A percentile compares a stretch with the other conserved stretches of the same genome.
Conservation (phyloP, 2,113 vertebrate genomes). For the Paratilapia polleni region DNA sequence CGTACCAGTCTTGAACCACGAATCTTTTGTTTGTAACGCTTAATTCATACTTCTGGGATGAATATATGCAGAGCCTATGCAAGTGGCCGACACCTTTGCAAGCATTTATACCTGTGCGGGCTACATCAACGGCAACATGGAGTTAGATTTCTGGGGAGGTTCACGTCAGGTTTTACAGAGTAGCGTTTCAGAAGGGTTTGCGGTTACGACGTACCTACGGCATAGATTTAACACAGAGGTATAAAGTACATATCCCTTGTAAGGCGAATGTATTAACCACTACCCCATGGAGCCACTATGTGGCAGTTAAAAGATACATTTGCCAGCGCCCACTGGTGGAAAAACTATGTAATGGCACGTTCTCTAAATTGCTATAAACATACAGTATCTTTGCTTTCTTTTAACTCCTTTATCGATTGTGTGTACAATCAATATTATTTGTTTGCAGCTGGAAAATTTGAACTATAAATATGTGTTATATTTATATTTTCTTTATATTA, state of each 20-base stretch:
- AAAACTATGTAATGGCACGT: background rate
- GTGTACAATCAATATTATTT: too few relatives aligned
- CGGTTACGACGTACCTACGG: background rate
- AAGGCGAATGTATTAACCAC: background rate
- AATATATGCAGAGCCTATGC: too few relatives aligned
- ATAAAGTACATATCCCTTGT: background rate
- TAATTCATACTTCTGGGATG: background rate
- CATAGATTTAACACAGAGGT: background rate
- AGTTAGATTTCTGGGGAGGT: too few relatives aligned
- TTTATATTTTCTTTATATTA: too few relatives aligned
- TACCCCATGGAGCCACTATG: background rate
- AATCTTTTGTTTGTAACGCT: background rate
- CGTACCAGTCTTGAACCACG: too few relatives aligned
- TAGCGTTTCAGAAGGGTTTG: background rate
- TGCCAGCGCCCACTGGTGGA: background rate
- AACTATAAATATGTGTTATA: too few relatives aligned
- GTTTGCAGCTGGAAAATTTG: too few relatives aligned
- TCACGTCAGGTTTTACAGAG: too few relatives aligned
- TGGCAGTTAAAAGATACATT: background rate
- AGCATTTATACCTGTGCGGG: too few relatives aligned
- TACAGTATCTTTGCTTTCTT: background rate
- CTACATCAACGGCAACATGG: too few relatives aligned
- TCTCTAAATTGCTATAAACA: background rate
- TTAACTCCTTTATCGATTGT: too few relatives aligned
- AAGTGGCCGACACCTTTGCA: too few relatives aligned